phyloP scores from a whole-genome alignment of 2,113 vertebrate species.

The Mesitornis unicolor region DNA sequence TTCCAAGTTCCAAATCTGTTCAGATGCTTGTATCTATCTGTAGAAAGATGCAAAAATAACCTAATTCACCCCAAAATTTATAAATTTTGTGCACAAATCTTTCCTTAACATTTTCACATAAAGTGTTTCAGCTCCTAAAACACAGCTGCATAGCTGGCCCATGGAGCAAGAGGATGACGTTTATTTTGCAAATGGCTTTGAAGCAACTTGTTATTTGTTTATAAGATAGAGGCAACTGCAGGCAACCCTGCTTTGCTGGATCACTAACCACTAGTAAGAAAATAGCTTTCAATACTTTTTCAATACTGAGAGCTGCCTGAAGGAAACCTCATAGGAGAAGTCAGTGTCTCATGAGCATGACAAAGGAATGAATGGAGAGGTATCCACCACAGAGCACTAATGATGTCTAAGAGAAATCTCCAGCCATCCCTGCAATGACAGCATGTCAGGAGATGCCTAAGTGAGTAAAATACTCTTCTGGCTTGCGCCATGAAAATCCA shows the following conservation, averaged over 20 bases:
- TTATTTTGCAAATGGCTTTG: background rate
- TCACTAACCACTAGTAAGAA: background rate
- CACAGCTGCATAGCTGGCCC: background rate
- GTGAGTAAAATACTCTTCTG: background rate
- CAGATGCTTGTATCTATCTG: background rate
- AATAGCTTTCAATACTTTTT: background rate
- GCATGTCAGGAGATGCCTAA: background rate
- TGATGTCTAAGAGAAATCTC: background rate
- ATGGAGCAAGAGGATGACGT: background rate
- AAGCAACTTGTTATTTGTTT: background rate
- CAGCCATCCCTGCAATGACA: background rate
- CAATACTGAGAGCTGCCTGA: too few species aligned
- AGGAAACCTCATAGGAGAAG: background rate
- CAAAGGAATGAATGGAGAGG: background rate
- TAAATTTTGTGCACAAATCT: background rate
- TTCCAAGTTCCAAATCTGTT: background rate
- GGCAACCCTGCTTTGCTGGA: background rate
- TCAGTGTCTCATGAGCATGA: background rate
- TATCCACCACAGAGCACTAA: background rate
- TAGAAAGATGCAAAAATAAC: background rate
- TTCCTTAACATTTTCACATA: background rate
- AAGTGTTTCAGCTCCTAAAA: background rate
- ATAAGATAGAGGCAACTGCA: background rate
- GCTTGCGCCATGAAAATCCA: background rate
- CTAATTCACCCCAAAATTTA: background rate